A percentile compares a stretch with the other conserved stretches of the same genome.
Evolutionary conservation across 2,888 invertebrate genomes (phyloP).

Genomic region (Drosophila flavopinicola): DNA sequence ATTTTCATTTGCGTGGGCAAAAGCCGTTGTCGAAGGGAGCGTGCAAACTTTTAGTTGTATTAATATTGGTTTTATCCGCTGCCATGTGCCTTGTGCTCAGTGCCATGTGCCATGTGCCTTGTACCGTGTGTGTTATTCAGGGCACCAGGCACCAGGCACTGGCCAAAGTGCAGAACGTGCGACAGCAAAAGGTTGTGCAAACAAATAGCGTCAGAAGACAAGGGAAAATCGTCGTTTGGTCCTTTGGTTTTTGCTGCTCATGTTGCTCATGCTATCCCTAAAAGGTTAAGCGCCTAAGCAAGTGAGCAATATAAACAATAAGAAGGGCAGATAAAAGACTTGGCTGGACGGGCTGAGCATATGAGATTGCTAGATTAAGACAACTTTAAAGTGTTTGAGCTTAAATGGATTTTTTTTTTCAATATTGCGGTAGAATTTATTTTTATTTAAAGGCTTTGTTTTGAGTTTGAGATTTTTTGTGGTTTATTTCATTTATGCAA

Average conservation of each 20-base stretch:
- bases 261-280: slow-evolving; percentile 36
- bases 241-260: slow-evolving; percentile 34
- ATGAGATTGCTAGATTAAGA: slow-evolving; percentile 29
- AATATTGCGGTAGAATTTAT: too few species aligned
- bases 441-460: too few species aligned
- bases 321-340: slow-evolving; percentile 55
- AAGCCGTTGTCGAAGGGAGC: neutral
- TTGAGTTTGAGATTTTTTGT: neutral
- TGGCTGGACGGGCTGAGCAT: slow-evolving; percentile 16
- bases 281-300: slow-evolving; percentile 72
- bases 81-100: slow-evolving; percentile 26
- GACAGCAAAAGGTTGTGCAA: slow-evolving; percentile 63
- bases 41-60: slow-evolving; percentile 52
- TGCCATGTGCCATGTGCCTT: too few species aligned
- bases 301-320: slow-evolving; percentile 74
- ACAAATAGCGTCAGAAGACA: slow-evolving; percentile 75
- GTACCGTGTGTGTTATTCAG: slow-evolving; percentile 36
- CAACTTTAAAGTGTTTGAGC: slow-evolving; percentile 13
- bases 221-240: slow-evolving; percentile 56
- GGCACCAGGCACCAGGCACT: slow-evolving; percentile 21
- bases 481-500: too few species aligned
- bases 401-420: too few species aligned
- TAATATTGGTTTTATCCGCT: slow-evolving; percentile 63
- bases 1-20: slow-evolving; percentile 54
- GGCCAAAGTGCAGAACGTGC: slow-evolving; percentile 14